Base-by-base conservation (phyloP, 2,113 vertebrate genomes). In the Chrysochloris asiatica region DNA sequence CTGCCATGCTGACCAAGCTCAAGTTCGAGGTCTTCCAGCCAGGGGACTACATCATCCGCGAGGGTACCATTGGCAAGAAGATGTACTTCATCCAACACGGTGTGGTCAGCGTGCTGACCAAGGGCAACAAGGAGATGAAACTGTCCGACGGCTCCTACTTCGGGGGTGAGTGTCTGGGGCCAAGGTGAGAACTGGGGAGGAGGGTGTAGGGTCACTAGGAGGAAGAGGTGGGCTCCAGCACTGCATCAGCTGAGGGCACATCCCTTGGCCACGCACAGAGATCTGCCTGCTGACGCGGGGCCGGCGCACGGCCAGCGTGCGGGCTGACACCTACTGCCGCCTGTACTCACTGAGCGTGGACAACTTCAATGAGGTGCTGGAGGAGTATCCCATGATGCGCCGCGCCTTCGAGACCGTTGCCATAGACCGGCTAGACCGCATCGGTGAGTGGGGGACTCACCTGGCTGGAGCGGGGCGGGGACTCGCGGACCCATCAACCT, bases 71-170 rank as follows among this genome's bases (percentile, higher is more conserved):
- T 0, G 99, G 99, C 95, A 99, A 99, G 97, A 99, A 99, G 98
- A 99, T 99, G 99, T 99, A 99, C 96, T 99, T 99, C 97, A 99
- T 99, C 97, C 99, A 99, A 96, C 99, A 99, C 0, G 99, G 99
- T 0, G 98, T 98, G 86, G 98, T 99, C 95, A 99, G 98, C 26
- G 97, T 99, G 78, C 98, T 99, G 79, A 99, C 99, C 91, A 99
- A 99, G 96, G 99, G 98, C 75, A 99, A 93, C 96, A 98, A 98
- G 13, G 98, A 98, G 96, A 99, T 99, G 98, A 99, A 99, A 89
- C 98, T 99, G 45, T 98, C 99, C 0, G 99, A 99, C 0, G 99
- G 99, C 48, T 99, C 99, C 88, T 99, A 99, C 78, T 99, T 99
- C 0, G 99, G 99, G 97, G 99, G 99, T 99, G 96, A 94, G 97